Conservation (phyloP, 1,140 invertebrate species). For the Eumeta japonica region DNA sequence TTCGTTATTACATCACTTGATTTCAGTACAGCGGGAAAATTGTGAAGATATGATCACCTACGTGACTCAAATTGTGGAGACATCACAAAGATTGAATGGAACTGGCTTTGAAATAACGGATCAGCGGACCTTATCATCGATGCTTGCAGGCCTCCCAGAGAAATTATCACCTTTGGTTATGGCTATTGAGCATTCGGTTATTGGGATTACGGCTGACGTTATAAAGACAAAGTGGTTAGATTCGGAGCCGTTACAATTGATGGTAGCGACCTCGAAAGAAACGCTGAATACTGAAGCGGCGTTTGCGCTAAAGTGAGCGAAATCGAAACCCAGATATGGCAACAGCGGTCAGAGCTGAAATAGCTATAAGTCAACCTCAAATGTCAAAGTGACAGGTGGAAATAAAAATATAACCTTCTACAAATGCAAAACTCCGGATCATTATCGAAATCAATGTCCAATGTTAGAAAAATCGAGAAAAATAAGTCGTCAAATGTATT, state of each 20-base stretch:
- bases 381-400: constrained; percentile 8
- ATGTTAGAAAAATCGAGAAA: constrained; percentile 1
- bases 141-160: constrained; percentile 32
- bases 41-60: constrained; percentile 15
- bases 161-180: constrained; percentile 34
- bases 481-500: constrained; percentile 12
- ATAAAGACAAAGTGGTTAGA: constrained; percentile 24
- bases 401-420: constrained; percentile 6
- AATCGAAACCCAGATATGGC: constrained; percentile 2
- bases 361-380: constrained; percentile 4
- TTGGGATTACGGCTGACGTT: constrained; percentile 16
- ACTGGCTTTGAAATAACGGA: constrained; percentile 16
- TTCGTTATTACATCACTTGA: constrained; percentile 17
- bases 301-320: neutral
- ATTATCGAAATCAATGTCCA: constrained; percentile 10
- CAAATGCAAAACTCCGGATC: constrained; percentile 3
- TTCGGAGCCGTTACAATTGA: constrained; percentile 6
- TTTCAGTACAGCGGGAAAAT: constrained; percentile 18
- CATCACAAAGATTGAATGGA: constrained; percentile 14
- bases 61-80: constrained; percentile 15
- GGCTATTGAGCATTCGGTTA: constrained; percentile 25
- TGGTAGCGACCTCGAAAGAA: too few species aligned
- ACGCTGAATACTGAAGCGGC: too few species aligned
- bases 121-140: constrained; percentile 27
- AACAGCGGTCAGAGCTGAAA: constrained; percentile 1